A percentile compares a stretch with the other conserved stretches of the same genome.
These are phyloP conservation scores for Copidosoma floridanum DNA, from an alignment of 1,140 invertebrate species.

Conservation along the genomic window DNA sequence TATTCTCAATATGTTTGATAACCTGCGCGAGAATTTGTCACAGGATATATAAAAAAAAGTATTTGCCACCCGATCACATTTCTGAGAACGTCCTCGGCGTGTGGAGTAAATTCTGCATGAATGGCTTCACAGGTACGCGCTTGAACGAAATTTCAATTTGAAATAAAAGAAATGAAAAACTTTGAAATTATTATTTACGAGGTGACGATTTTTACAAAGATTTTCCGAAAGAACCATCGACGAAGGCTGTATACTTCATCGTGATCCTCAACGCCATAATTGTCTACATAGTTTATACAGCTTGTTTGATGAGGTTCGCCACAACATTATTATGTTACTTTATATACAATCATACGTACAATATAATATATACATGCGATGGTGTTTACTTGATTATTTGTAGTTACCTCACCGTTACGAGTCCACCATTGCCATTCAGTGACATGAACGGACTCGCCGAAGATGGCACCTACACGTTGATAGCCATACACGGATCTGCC, in stretches of 20 bases:
- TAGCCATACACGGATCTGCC: conserved; percentile 26
- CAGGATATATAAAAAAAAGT: too few relatives aligned
- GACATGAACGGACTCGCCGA: conserved; percentile 30
- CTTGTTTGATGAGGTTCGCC: conserved; percentile 31
- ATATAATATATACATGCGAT: too few relatives aligned
- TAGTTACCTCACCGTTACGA: conserved; percentile 32
- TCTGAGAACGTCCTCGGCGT: conserved; percentile 11
- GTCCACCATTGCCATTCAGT: conserved; percentile 30
- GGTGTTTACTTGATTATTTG: too few relatives aligned
- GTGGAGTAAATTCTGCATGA: conserved; percentile 42
- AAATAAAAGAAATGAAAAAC: too few relatives aligned
- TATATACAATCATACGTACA: too few relatives aligned
- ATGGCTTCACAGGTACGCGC: conserved; percentile 32
- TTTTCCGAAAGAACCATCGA: neutral
- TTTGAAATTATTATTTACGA: too few relatives aligned
- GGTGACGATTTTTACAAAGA: conserved; percentile 12
- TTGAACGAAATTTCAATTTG: too few relatives aligned
- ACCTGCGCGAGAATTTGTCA: too few relatives aligned
- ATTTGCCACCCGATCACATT: too few relatives aligned
- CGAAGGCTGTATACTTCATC: conserved; percentile 18
- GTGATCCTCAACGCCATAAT: conserved; percentile 21
- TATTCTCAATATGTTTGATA: too few relatives aligned
- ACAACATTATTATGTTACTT: too few relatives aligned
- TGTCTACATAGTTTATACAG: conserved; percentile 26
- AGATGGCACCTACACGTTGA: conserved; percentile 34